Evolutionary conservation across 2,113 vertebrate species (phyloP).

Genomic region (Stomatorhinus ivindoensis): DNA sequence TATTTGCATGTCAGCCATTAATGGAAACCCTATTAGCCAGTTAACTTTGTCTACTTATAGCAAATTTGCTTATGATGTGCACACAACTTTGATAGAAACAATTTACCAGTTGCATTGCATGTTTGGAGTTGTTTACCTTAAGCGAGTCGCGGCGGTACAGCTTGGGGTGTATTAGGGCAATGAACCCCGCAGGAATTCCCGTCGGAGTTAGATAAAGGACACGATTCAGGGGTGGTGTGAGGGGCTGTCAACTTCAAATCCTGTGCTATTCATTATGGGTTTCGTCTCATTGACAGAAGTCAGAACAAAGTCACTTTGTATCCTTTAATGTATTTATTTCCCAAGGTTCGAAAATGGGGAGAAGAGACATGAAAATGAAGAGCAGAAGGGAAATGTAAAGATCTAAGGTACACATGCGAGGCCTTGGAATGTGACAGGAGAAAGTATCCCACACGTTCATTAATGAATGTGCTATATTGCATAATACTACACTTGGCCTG

Average conservation of each 20-base stretch:
- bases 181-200: neutral
- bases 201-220: neutral
- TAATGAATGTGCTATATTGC: neutral
- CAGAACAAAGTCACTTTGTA: conserved; percentile 20
- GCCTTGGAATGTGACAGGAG: neutral
- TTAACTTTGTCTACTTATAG: neutral
- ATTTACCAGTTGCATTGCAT: neutral
- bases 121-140: neutral
- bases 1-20: neutral
- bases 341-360: neutral
- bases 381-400: neutral
- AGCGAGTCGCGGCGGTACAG: neutral
- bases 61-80: neutral
- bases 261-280: neutral
- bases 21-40: neutral
- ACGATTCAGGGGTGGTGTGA: neutral
- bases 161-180: neutral
- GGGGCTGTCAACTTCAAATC: neutral
- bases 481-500: neutral
- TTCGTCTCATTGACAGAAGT: conserved; percentile 13
- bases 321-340: neutral
- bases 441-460: neutral
- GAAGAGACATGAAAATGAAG: neutral
- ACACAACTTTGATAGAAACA: neutral
- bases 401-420: neutral